Base-by-base conservation (phyloP, 2,888 invertebrate species). In the Crepidodera aurea region DNA sequence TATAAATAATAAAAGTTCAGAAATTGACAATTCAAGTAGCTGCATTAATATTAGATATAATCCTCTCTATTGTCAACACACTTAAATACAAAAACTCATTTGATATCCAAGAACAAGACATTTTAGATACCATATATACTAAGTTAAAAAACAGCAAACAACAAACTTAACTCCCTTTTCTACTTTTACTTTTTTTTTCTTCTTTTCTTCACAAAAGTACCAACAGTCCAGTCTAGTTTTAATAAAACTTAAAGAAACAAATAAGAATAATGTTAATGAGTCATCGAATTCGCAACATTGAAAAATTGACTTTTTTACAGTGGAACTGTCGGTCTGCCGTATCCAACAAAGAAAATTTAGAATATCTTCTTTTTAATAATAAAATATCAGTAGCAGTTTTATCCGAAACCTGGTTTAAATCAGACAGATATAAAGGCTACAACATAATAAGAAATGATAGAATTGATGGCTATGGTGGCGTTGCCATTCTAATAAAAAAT, bases 321-420 rank as follows among this genome's bases (percentile, higher is more conserved):
- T 34, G 51, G 51, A 51, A 34, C 12, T 51, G 51, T n/a, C 6
- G 51, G 12, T 51, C 51, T 18, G 51, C 51, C 2, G 27, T 15
- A 3, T 10, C 34, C 5, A 51, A 51, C 18, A 32, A 34, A 19
- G 34, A 29, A 34, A 51, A 34, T 8, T 34, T 51, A 32, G 13
- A 15, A 12, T 16, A 50, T 15, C 12, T 50, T 15, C 13, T 50
- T 6, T 4, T 7, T 15, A 29, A 13, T 29, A 50, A 29, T 13
- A 50, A 50, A 19, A 50, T 50, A 1, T 2, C 27, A 29, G 29
- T 50, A 6, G 34, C 34, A n/a, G 2, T 34, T 6, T n/a, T 34
- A 2, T 34, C 34, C 2, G 34, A 34, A n/a, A 34, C 34, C n/a
- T 34, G 34, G 5, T 34, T 7, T 7, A 34, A 7, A n/a, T 10